These are phyloP conservation scores for Paracyclopina nana DNA, from an alignment of 1,140 invertebrate genomes.

Conservation along the genomic window DNA sequence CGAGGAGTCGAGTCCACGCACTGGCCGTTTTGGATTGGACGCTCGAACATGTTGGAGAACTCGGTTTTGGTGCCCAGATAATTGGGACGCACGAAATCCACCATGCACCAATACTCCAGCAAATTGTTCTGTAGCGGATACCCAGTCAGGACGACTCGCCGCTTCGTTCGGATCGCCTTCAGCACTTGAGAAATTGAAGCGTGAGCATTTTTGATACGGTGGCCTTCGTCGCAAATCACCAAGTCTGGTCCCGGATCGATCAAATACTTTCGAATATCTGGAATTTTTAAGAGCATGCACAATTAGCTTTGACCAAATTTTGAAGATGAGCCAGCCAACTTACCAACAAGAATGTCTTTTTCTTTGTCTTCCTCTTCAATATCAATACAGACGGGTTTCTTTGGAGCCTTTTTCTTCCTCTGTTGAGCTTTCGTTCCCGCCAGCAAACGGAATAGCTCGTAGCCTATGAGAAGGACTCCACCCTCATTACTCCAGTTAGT, in stretches of 20 bases:
- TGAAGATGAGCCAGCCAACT: conserved; percentile 18
- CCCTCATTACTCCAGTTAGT: conserved; percentile 32
- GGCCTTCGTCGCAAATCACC: conserved; percentile 86
- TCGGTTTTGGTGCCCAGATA: conserved; percentile 69
- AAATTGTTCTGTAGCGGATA: conserved; percentile 94
- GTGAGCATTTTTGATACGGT: conserved; percentile 87
- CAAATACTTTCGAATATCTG: conserved; percentile 63
- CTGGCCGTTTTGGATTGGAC: conserved; percentile 83
- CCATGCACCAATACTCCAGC: conserved; percentile 91
- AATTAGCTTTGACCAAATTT: conserved; percentile 17
- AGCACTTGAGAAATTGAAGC: conserved; percentile 77
- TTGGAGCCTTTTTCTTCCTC: conserved; percentile 26
- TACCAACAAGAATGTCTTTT: conserved; percentile 59
- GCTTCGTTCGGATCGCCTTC: conserved; percentile 71
- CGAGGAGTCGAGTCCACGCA: conserved; percentile 77
- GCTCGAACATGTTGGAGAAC: conserved; percentile 86
- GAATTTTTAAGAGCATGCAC: conserved; percentile 17
- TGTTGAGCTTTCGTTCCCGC: conserved; percentile 40
- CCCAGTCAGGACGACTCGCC: conserved; percentile 74
- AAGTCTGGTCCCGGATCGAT: conserved; percentile 81
- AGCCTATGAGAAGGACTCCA: conserved; percentile 88
- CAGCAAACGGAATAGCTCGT: conserved; percentile 79
- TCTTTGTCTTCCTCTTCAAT: conserved; percentile 48
- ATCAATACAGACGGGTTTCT: conserved; percentile 34
- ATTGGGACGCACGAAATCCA: conserved; percentile 84